phyloP scores from a whole-genome alignment of 2,797 vertebrate species.

The Eidolon dupreanum region DNA sequence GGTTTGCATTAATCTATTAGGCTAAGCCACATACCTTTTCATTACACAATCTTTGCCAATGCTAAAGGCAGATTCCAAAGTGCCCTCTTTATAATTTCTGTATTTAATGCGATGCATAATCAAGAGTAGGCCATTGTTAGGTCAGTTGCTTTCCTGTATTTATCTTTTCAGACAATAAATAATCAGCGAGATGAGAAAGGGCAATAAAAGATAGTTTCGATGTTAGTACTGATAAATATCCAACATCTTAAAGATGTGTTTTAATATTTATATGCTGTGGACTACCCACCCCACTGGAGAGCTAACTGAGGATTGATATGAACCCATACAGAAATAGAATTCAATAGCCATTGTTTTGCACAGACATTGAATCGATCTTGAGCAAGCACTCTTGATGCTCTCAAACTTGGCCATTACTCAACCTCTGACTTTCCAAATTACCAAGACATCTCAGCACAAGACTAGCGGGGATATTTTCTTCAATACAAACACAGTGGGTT shows the following conservation, averaged over 20 bases:
- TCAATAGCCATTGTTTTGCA: background rate
- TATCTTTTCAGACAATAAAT: slow-evolving; percentile 79
- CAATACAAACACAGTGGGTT: background rate
- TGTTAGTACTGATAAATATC: slow-evolving; percentile 66
- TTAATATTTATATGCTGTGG: slow-evolving; percentile 59
- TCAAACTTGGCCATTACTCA: background rate
- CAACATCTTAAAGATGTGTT: slow-evolving; percentile 58
- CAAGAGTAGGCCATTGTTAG: slow-evolving; percentile 66
- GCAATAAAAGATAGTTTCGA: slow-evolving; percentile 65
- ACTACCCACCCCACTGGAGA: slow-evolving; percentile 22
- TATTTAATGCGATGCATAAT: slow-evolving; percentile 71
- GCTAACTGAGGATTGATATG: slow-evolving; percentile 22
- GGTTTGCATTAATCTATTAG: slow-evolving; percentile 69
- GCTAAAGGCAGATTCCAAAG: slow-evolving; percentile 59
- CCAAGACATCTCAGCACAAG: background rate
- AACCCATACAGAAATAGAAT: slow-evolving; percentile 28
- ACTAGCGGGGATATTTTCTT: background rate
- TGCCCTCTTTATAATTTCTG: slow-evolving; percentile 55
- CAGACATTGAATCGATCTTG: background rate
- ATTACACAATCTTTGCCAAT: slow-evolving; percentile 60
- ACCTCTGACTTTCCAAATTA: background rate
- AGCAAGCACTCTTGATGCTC: background rate
- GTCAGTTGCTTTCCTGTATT: slow-evolving; percentile 72
- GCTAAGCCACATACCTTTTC: slow-evolving; percentile 66
- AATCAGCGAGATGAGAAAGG: slow-evolving; percentile 65